phyloP scores from a whole-genome alignment of 23 tunicate genomes.

The Ascidia mentula region DNA sequence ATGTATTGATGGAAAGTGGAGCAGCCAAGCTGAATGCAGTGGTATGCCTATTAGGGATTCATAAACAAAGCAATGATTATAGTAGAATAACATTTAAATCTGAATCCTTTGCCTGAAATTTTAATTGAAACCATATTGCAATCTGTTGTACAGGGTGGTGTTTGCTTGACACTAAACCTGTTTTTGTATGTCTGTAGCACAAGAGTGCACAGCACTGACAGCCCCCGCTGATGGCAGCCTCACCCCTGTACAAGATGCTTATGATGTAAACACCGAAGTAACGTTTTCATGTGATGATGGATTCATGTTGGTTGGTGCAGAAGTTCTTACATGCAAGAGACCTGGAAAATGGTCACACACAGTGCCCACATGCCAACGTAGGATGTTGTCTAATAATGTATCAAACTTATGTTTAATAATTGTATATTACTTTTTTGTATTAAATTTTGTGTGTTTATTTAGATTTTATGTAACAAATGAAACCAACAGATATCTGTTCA shows the following conservation, averaged over 20 bases:
- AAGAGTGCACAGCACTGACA: neutral
- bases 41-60: too few relatives aligned
- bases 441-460: neutral
- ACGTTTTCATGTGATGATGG: constrained; percentile 21
- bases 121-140: too few relatives aligned
- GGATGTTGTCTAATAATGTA: neutral
- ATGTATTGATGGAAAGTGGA: neutral
- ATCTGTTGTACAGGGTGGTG: too few relatives aligned
- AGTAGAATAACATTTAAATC: too few relatives aligned
- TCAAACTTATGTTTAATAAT: too few relatives aligned
- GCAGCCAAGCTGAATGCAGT: neutral
- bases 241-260: neutral
- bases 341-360: neutral
- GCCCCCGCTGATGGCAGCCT: constrained; percentile 8
- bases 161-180: too few relatives aligned
- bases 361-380: constrained; percentile 21
- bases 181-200: too few relatives aligned
- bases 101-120: too few relatives aligned
- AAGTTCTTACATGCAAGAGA: neutral
- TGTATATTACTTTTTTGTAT: neutral
- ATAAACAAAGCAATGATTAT: too few relatives aligned
- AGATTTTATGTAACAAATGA: neutral
- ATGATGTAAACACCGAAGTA: neutral
- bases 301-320: neutral
- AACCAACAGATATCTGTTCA: too few relatives aligned